Conservation (phyloP, 2,113 vertebrate species). For the Leptosomus discolor region DNA sequence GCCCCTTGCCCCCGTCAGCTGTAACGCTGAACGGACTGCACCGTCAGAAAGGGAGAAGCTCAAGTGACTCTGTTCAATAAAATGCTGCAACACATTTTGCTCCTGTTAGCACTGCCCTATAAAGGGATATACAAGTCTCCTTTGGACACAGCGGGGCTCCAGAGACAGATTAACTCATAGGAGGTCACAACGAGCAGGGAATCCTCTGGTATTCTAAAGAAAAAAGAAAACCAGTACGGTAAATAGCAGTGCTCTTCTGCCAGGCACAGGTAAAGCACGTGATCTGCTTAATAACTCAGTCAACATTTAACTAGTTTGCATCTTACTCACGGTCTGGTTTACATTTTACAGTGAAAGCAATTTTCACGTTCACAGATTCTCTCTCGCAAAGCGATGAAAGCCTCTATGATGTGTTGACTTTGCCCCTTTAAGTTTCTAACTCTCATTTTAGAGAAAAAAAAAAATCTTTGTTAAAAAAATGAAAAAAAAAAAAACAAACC, state of each 20-base stretch:
- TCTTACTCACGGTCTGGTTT: background rate
- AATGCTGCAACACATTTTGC: background rate
- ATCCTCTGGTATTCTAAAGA: background rate
- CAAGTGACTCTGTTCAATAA: background rate
- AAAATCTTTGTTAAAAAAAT: slow-evolving; percentile 2
- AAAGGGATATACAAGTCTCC: background rate
- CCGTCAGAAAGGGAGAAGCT: background rate
- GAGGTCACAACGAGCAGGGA: background rate
- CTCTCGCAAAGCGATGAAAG: too few relatives aligned
- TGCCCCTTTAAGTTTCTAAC: slow-evolving; percentile 1
- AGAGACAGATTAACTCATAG: background rate
- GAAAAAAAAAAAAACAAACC: background rate
- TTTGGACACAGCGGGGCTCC: background rate
- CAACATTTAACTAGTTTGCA: background rate
- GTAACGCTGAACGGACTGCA: background rate
- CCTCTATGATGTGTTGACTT: background rate
- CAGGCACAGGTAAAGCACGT: background rate
- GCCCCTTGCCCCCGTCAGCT: accelerated
- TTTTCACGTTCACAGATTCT: background rate
- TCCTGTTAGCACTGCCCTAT: background rate
- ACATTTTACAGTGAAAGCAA: background rate
- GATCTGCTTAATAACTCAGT: background rate
- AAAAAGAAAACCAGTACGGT: background rate
- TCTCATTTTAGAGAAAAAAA: background rate
- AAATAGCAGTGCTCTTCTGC: background rate